Percentiles rank a stretch among this genome's conserved stretches.
Evolutionary conservation across 2,797 vertebrate genomes (phyloP).

Genomic region (Crenuchus spilurus): DNA sequence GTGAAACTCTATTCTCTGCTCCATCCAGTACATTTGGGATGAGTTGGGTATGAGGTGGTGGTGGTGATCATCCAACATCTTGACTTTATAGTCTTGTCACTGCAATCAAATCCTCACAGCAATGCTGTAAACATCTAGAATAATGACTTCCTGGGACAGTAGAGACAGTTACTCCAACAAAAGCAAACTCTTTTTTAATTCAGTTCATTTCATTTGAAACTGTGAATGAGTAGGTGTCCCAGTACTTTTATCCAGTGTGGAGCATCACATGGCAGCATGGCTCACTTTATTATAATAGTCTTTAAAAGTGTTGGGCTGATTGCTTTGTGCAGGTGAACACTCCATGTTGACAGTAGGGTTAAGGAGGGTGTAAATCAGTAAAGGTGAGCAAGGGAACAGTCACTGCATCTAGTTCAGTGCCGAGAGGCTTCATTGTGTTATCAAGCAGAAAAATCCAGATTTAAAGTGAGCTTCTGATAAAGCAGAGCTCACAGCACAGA

Average conservation of each 20-base stretch:
- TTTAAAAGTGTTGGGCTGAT: background rate
- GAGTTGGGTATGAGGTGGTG: too few relatives aligned
- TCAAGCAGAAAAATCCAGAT: slow-evolving; percentile 1
- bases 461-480: slow-evolving; percentile 18
- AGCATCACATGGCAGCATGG: background rate
- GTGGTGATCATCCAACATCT: too few relatives aligned
- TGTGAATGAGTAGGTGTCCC: background rate
- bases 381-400: background rate
- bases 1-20: too few relatives aligned
- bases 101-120: too few relatives aligned
- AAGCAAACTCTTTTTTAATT: too few relatives aligned
- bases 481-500: slow-evolving; percentile 6
- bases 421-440: background rate
- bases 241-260: too few relatives aligned
- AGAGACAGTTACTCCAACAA: too few relatives aligned
- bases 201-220: background rate
- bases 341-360: slow-evolving; percentile 8
- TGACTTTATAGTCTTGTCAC: too few relatives aligned
- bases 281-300: background rate
- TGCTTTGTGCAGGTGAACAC: background rate
- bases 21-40: too few relatives aligned
- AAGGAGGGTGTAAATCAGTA: background rate
- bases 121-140: too few relatives aligned
- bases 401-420: background rate
- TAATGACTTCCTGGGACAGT: too few relatives aligned